Evolutionary conservation across 2,888 invertebrate genomes (phyloP), one percentile per base, ranked within the genome.

Genomic region (Nomada ferruginata): DNA sequence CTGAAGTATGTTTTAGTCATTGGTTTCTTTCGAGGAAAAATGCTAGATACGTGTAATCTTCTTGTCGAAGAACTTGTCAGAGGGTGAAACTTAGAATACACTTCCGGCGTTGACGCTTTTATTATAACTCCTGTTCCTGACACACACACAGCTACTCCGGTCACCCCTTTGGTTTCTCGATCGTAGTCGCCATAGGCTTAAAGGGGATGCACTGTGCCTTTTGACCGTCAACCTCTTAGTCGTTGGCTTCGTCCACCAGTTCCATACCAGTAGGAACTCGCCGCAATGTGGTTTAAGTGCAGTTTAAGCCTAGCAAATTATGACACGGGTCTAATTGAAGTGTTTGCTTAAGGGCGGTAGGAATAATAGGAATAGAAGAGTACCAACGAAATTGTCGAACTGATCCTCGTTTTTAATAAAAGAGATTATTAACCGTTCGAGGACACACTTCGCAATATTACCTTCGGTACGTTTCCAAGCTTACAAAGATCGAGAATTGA

Each of bases 141-240:
- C 53, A 50, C 50, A 52, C 50, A 52, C 10, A 47, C 44, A 55
- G 47, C 13, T 57, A 53, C 44, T 13, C 64, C 47, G 23, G 13
- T 57, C 66, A 68, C 5, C 36, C 52, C 50, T 11, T 18, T 44
- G 13, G 23, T 23, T 44, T 36, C 29, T 15, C 57, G 20, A 11
- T 29, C 42, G 20, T 50, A 36, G 59, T n/a, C 59, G 44, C 36
- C 71, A 71, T 23, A 61, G 66, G 78, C 66, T 87, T 87, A 87
- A 87, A 87, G 87, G 87, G 87, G 87, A 87, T 87, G 78, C 79
- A 29, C 71, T 59, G 66, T 69, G 81, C 77, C 77, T 83, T 84
- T 77, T 77, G 82, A 88, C 74, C 76, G 69, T 29, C 82, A 83
- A 84, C 80, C 75, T 85, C 83, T 87, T 87, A 85, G 72, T 75